Percentiles rank a stretch among this genome's conserved stretches.
phyloP scores from a whole-genome alignment of 2,797 vertebrate species.

The Anguilla obscura region DNA sequence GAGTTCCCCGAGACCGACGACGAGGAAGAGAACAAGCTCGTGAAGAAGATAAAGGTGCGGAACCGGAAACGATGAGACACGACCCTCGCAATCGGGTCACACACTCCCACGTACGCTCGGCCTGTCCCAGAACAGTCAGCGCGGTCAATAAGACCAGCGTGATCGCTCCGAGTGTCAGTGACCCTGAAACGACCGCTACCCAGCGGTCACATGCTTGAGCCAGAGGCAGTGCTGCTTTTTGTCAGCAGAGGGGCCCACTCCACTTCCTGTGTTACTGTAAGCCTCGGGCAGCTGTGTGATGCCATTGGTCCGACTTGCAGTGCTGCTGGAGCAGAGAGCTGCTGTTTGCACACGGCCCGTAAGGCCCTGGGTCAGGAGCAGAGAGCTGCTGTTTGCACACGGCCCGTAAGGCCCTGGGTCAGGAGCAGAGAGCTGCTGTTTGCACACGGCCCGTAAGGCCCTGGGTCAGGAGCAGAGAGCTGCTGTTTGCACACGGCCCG shows the following conservation, averaged over 20 bases:
- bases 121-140: not conserved
- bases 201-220: not conserved
- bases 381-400: no score
- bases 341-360: not conserved
- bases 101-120: not conserved
- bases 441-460: not conserved
- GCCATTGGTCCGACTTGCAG: not conserved
- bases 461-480: no score
- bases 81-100: not conserved
- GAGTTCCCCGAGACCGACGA: constrained; percentile 98
- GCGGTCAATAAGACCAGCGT: constrained; percentile 1
- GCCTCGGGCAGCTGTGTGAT: not conserved
- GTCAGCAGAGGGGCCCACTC: not conserved
- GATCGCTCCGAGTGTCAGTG: not conserved
- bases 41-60: constrained; percentile 95
- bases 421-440: no score
- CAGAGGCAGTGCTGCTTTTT: not conserved
- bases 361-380: no score
- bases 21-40: constrained; percentile 95
- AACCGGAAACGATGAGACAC: no score
- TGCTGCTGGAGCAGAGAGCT: not conserved
- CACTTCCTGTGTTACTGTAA: not conserved
- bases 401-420: not conserved
- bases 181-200: not conserved
- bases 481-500: not conserved